Evolutionary conservation across 2,113 vertebrate species (phyloP), one percentile per base, ranked within the genome.

Genomic region (Alethe castanea): DNA sequence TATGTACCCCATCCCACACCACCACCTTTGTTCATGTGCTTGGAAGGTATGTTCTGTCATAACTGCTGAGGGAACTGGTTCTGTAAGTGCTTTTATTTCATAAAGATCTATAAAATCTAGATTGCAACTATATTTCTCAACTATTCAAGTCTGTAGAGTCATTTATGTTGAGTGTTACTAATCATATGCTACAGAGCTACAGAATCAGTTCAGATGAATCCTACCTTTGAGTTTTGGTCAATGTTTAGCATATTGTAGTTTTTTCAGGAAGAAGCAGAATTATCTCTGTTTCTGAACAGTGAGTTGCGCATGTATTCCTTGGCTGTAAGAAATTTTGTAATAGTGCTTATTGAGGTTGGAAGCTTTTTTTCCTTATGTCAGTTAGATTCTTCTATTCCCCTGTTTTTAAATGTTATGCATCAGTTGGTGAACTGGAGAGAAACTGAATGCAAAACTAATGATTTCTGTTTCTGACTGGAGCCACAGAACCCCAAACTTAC

Each of bases 351-450:
- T 91, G 54, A 67, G 40, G 33, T 17, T 66, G 28, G 25, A 90
- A 33, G 7, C 3, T 42, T 65, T 24, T n/a, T 12, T 14, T 1
- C 2, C 22, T 12, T 42, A 11, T 8, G 3, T 42, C 28, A 45
- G 15, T 82, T 66, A 78, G 20, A 22, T 72, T 73, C 17, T 71
- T 81, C 9, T 77, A 0, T 38, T 89, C 1, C 3, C n/a, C 16
- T 40, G 5, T 20, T 73, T 70, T 40, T 45, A 66, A 40, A 31
- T 33, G 14, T 24, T 54, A 47, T 20, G 6, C 18, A 20, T 77
- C 4, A 2, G 8, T 33, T 88, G n/a, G 9, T 36, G 9, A 25
- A 29, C 24, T 60, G 54, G 85, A 36, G 45, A 80, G 45, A 78
- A 86, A 80, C 11, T 62, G 35, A n/a, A 33, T 76, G 11, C 4